Percentiles rank a stretch among this genome's conserved stretches.
Evolutionary conservation across 2,888 invertebrate species (phyloP).

Genomic region (Eristalinus aeneus): DNA sequence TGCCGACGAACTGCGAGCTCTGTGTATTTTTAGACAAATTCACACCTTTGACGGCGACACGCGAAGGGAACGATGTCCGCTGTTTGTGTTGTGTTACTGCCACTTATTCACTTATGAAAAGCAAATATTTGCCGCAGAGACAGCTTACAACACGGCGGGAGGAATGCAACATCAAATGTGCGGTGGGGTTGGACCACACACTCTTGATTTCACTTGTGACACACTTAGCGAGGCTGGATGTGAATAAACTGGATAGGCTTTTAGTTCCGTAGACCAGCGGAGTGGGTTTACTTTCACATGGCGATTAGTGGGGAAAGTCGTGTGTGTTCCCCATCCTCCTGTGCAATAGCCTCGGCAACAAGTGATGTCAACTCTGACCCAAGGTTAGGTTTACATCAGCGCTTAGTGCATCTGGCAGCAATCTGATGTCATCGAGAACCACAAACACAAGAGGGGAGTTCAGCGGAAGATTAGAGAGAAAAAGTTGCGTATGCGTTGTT

Average conservation of each 20-base stretch:
- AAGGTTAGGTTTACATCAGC: not conserved
- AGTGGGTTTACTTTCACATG: not conserved
- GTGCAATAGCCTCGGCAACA: not conserved
- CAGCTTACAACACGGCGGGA: not conserved
- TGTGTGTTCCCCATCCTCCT: too few species aligned
- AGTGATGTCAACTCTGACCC: not conserved
- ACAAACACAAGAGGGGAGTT: not conserved
- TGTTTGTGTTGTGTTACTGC: not conserved
- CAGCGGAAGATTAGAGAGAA: too few species aligned
- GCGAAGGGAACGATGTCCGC: not conserved
- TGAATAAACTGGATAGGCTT: not conserved
- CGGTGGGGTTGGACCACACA: not conserved
- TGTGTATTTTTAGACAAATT: not conserved
- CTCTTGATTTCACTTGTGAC: not conserved
- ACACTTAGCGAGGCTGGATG: not conserved
- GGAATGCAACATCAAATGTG: not conserved
- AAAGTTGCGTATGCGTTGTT: too few species aligned
- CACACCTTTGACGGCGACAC: not conserved
- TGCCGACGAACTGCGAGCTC: not conserved
- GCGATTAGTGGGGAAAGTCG: not conserved
- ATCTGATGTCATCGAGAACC: not conserved
- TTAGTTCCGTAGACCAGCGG: not conserved
- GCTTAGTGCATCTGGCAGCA: not conserved
- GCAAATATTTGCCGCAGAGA: not conserved
- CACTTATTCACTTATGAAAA: not conserved